phyloP scores from a whole-genome alignment of 2,113 vertebrate genomes.

The Rhizomys pruinosus region DNA sequence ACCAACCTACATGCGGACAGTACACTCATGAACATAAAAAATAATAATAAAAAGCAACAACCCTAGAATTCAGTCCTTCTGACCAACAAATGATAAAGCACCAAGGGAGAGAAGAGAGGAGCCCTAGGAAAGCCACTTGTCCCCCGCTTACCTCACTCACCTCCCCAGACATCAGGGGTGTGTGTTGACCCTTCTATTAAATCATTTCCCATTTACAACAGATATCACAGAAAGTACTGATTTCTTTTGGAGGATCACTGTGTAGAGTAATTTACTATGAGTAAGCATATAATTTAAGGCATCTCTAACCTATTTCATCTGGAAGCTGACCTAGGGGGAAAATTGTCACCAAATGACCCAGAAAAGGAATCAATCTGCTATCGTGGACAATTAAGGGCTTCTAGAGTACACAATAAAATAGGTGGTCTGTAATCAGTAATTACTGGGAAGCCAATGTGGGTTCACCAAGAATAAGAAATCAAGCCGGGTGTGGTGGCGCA shows the following conservation, averaged over 20 bases:
- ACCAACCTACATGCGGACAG: too few species aligned
- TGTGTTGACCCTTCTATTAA: constrained; percentile 9
- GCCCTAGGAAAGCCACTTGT: not conserved
- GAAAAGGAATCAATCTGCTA: constrained; percentile 28
- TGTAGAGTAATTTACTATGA: not conserved
- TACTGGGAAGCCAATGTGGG: not conserved
- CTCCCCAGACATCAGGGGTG: constrained; percentile 4
- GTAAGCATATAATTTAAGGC: not conserved
- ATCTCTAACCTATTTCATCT: constrained; percentile 29
- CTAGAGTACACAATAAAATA: constrained; percentile 22
- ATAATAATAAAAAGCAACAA: too few species aligned
- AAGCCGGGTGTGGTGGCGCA: too few species aligned
- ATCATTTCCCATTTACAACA: constrained; percentile 46
- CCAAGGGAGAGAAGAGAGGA: not conserved
- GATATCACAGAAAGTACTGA: constrained; percentile 8
- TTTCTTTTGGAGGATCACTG: constrained; percentile 10
- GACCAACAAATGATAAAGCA: constrained; percentile 4
- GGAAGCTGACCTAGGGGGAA: constrained; percentile 40
- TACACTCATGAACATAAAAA: too few species aligned
- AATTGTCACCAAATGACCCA: not conserved
- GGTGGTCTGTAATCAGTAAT: not conserved
- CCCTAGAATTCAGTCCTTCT: constrained; percentile 33
- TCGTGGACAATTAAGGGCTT: constrained; percentile 23
- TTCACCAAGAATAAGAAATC: constrained; percentile 40
- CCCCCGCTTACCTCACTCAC: not conserved